phyloP scores from a whole-genome alignment of 2,797 vertebrate genomes.

The Falco peregrinus region DNA sequence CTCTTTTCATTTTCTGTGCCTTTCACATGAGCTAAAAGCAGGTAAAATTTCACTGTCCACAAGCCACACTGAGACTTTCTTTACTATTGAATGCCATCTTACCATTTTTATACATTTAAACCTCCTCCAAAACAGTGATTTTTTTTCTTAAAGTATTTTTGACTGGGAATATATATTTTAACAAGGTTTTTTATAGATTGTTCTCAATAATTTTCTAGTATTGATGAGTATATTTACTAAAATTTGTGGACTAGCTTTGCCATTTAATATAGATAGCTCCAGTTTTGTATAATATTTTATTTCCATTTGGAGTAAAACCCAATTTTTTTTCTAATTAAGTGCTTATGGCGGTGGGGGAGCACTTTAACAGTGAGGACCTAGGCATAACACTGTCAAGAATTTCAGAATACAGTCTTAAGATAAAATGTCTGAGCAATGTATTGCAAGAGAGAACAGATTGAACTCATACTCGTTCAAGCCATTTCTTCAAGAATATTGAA shows the following conservation, averaged over 20 bases:
- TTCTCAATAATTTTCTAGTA: not conserved
- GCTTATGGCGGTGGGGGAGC: rapidly evolving
- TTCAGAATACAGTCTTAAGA: not conserved
- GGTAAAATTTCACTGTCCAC: not conserved
- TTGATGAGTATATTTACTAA: not conserved
- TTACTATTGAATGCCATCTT: not conserved
- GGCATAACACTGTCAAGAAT: not conserved
- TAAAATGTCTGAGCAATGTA: not conserved
- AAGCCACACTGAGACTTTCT: not conserved
- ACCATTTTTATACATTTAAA: not conserved
- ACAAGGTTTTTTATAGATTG: not conserved
- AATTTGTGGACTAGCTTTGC: not conserved
- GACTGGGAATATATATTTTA: not conserved
- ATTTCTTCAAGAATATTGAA: not conserved
- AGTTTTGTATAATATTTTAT: not conserved
- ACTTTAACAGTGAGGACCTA: not conserved
- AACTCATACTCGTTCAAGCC: not conserved
- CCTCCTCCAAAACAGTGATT: rapidly evolving
- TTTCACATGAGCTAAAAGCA: not conserved
- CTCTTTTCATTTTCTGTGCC: not conserved
- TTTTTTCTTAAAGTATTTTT: not conserved
- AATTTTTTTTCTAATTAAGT: not conserved
- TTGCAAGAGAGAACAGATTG: not conserved
- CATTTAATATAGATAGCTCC: not conserved
- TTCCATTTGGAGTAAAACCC: not conserved